Evolutionary conservation across 2,888 invertebrate genomes (phyloP), one percentile per base, ranked within the genome.

Genomic region (Meiosimyza platycephala): DNA sequence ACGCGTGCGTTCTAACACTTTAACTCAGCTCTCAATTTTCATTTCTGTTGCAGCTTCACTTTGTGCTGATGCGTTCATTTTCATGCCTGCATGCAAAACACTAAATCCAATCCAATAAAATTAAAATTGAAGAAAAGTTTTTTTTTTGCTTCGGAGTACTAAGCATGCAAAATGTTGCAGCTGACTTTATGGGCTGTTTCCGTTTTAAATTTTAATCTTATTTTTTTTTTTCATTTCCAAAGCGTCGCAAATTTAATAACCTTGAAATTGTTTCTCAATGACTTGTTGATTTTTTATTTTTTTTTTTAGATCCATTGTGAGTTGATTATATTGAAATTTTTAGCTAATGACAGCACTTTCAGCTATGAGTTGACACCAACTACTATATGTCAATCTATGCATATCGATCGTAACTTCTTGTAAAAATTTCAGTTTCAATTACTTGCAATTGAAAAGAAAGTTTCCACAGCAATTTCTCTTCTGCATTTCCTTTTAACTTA

Each of bases 101-200:
- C 40, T 40, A 66, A 54, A 50, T 68, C 16, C 22, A 68, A 15
- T 68, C 57, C 68, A 57, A 68, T 68, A 57, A 68, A 68, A 68
- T 68, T 68, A 68, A 68, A 68, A 68, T 59, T 59, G 50, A 68
- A 68, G 50, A 48, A 68, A 59, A 59, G 68, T 50, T 12, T 55
- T 33, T 40, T 15, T 33, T 11, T 33, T 16, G 40, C 48, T 13
- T 15, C 48, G 18, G 16, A 2, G 28, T 22, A 40, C 48, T 47
- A 48, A 22, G n/a, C 68, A 59, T 59, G 68, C 68, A 18, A 57
- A 47, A 22, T 48, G 47, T 40, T 22, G 59, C 57, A 28, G 57
- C 28, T 28, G 6, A 59, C 57, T 57, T 15, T 52, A 11, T 54
- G 16, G 40, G 6, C 18, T 52, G 16, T 40, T 57, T 15, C 47